phyloP scores from a whole-genome alignment of 2,797 vertebrate species.

The Uromys caudimaculatus region DNA sequence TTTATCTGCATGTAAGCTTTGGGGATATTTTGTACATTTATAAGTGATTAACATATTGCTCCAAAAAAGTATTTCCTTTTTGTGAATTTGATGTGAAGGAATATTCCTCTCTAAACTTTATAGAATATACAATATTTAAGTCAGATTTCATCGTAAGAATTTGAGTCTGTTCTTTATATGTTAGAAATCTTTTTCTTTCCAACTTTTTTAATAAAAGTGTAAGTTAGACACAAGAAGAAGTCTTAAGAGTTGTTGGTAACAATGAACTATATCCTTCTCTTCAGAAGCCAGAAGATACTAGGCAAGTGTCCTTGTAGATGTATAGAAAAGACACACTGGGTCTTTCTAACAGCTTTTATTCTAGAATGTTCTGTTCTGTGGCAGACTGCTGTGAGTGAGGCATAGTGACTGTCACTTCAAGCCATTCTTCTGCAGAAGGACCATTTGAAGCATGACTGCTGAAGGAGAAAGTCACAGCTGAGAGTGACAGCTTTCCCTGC shows the following conservation, averaged over 20 bases:
- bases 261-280: constrained; percentile 9
- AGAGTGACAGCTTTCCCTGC: constrained; percentile 36
- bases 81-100: constrained; percentile 24
- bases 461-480: constrained; percentile 69
- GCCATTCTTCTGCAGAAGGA: constrained; percentile 55
- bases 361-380: constrained; percentile 41
- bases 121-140: constrained; percentile 30
- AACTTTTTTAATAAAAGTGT: constrained; percentile 30
- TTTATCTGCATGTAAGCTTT: not conserved
- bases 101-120: not conserved
- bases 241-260: constrained; percentile 22
- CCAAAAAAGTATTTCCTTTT: constrained; percentile 14
- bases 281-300: not conserved
- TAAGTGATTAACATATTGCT: constrained; percentile 1
- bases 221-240: not conserved
- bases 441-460: constrained; percentile 67
- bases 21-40: not conserved
- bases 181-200: constrained; percentile 18
- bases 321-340: not conserved
- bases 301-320: not conserved
- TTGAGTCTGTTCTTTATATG: not conserved
- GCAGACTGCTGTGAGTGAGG: constrained; percentile 50
- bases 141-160: not conserved
- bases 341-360: constrained; percentile 43
- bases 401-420: constrained; percentile 59